Base-by-base conservation (phyloP, 2,888 invertebrate species). In the Callosobruchus maculatus region DNA sequence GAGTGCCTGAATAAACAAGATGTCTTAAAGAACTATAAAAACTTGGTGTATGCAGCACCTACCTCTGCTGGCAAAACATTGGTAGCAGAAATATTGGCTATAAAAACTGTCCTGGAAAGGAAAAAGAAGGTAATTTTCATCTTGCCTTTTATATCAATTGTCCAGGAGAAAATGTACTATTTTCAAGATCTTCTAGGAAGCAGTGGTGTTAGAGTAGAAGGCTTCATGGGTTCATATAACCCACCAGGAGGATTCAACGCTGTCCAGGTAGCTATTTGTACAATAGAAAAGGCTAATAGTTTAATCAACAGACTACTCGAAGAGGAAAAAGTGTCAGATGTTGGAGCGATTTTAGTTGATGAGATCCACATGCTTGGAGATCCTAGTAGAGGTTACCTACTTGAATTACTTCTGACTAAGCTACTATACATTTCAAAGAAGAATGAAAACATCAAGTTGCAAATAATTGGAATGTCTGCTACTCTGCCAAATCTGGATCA, bases 41-140 rank as follows among this genome's bases (percentile, higher is more conserved):
- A 98, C 89, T 89, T 99, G 31, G 93, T 99, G 0, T 99, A 98
- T 86, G 98, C 98, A 18, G 99, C 99, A 0, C 99, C 99, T 13
- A 99, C 99, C 20, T 98, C 98, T 73, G 98, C 98, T 22, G 96
- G 99, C 0, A 99, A 99, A 88, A 98, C 98, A 0, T 89, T 99
- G 72, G 97, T 99, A 2, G 96, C 99, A 68, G 99, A 99, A 89
- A 93, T 99, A 79, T 87, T 99, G 68, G 91, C 97, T 70, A 90
- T 98, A 67, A 98, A 98, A 88, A 93, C 96, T 13, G 91, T 98
- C 13, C 84, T 97, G 21, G 97, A 98, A 85, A 90, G 93, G 0
- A 91, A 92, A 71, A 96, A 95, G 83, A 99, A 98, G 86, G 98
- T 94, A 0, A 90, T 99, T 21, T 92, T 98, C 77, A 97, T 99